Base-by-base conservation (phyloP, 2,888 invertebrate species). In the Baronia brevicornis region DNA sequence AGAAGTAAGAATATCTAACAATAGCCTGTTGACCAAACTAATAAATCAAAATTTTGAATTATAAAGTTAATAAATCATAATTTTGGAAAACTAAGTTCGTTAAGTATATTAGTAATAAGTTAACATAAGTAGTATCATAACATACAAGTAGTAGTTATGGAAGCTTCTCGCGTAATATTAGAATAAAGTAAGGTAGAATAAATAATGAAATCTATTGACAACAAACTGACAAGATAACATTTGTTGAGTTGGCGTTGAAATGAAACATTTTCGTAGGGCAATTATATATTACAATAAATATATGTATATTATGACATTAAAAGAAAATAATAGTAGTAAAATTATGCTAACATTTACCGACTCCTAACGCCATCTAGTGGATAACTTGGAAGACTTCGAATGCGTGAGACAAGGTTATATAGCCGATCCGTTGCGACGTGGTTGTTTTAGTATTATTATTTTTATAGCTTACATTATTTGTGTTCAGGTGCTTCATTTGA, bases 341-440 rank as follows among this genome's bases (percentile, higher is more conserved):
- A 11, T 2, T 4, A 8, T 23, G 3, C 5, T 24, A 7, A 36
- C 46, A 54, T 65, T 64, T 44, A 62, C 18, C 33, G n/a, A 60
- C 74, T 0, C 1, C 31, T 57, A 50, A 34, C 66, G 72, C 77
- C 79, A 79, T 77, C 79, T 78, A 49, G 46, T 41, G 48, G 26
- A 36, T 72, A 79, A 79, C 73, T 79, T 78, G 77, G 70, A 36
- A 49, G 50, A 54, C 47, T 14, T 4, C 3, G 7, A 6, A n/a
- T 15, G 29, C 24, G 33, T 22, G 19, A 22, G 14, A 38, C 54
- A 48, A 53, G 53, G 55, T 55, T 54, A 51, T 46, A 37, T 34
- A 32, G 32, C 31, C 40, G 44, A 21, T 34, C 43, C 36, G 33
- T 36, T 38, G 29, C 30, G 38, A 10, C 23, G 39, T 36, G 33